Conservation (phyloP, 2,113 vertebrate species). For the Pipra filicauda region DNA sequence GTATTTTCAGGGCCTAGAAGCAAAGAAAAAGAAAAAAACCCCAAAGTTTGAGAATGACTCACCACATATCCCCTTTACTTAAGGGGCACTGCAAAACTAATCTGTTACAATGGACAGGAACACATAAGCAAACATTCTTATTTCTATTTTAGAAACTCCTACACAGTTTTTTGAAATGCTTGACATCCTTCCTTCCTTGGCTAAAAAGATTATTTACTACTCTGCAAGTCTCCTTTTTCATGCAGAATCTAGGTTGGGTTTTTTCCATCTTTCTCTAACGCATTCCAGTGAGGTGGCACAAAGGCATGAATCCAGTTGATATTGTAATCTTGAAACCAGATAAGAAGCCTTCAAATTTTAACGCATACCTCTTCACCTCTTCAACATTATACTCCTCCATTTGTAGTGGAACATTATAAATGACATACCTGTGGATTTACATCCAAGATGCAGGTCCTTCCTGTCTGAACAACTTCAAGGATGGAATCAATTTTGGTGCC, state of each 20-base stretch:
- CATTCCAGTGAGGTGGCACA: background rate
- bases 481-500: constrained; percentile 98
- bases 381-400: background rate
- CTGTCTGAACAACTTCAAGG: constrained; percentile 88
- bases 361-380: background rate
- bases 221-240: background rate
- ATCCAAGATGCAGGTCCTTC: constrained; percentile 94
- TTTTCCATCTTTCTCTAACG: background rate
- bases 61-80: background rate
- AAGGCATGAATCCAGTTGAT: background rate
- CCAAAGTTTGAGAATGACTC: background rate
- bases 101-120: background rate
- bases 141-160: background rate
- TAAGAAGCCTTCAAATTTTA: background rate
- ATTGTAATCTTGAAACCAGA: background rate
- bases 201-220: background rate
- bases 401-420: background rate
- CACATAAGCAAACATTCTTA: background rate
- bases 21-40: background rate
- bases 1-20: constrained; percentile 90
- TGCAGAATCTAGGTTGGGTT: background rate
- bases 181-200: background rate
- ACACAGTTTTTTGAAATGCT: background rate
- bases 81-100: background rate
- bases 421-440: constrained; percentile 92